Conservation (phyloP, 1,140 invertebrate genomes). For the Varroa destructor region DNA sequence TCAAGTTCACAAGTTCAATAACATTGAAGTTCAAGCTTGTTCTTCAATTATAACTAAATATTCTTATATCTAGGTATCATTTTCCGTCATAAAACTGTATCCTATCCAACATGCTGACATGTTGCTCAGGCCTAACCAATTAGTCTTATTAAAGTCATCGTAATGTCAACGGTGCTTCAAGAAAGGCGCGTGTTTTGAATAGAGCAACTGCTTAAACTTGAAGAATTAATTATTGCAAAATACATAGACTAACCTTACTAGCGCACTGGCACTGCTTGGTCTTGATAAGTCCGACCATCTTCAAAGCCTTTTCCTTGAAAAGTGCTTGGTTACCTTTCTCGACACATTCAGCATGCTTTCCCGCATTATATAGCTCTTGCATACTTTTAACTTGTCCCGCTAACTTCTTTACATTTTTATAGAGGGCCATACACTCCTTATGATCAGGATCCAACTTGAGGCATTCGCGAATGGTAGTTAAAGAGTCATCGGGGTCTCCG, state of each 20-base stretch:
- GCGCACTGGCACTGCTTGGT: conserved; percentile 43
- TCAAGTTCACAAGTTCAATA: too few species aligned
- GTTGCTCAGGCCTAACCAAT: too few species aligned
- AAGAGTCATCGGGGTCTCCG: conserved; percentile 75
- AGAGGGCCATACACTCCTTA: conserved; percentile 85
- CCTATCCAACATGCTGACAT: too few species aligned
- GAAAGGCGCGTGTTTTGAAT: too few species aligned
- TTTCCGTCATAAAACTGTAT: too few species aligned
- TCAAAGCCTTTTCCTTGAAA: conserved; percentile 55
- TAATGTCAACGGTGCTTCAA: too few species aligned
- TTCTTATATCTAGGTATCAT: too few species aligned
- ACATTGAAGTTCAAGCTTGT: too few species aligned
- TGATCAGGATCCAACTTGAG: conserved; percentile 95
- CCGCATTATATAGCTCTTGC: conserved; percentile 52
- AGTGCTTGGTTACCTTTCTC: conserved; percentile 52
- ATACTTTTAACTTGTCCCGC: conserved; percentile 66
- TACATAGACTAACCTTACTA: conserved; percentile 38
- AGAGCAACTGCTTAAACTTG: too few species aligned
- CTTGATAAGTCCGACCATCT: conserved; percentile 59
- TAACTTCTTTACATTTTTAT: conserved; percentile 94
- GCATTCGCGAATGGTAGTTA: conserved; percentile 90
- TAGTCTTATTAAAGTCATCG: too few species aligned
- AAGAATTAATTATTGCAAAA: too few species aligned
- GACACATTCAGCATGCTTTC: conserved; percentile 62
- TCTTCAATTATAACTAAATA: too few species aligned